Conservation (phyloP, 2,797 vertebrate genomes). For the Ciconia nigra region DNA sequence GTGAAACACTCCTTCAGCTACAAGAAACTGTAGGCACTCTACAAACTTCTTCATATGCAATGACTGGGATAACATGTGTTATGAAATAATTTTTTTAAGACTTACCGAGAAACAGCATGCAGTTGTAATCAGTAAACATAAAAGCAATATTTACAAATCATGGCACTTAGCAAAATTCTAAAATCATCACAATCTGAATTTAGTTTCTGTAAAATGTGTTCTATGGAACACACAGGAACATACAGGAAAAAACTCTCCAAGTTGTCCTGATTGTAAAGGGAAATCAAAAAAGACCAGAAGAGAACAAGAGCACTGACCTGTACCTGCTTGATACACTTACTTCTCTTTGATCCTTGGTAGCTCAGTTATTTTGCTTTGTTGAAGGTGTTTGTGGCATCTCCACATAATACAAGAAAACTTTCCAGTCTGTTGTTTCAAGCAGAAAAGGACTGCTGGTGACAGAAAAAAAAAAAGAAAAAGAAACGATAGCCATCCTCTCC, state of each 20-base stretch:
- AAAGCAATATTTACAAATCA: background rate
- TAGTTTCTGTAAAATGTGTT: background rate
- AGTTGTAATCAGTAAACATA: background rate
- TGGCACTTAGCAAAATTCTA: background rate
- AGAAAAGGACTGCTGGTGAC: background rate
- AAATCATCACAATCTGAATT: background rate
- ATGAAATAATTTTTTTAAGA: background rate
- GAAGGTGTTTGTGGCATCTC: background rate
- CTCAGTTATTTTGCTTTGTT: background rate
- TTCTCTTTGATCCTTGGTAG: background rate
- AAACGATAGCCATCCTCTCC: background rate
- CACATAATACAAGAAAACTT: background rate
- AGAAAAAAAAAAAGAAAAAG: background rate
- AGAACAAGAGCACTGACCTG: background rate
- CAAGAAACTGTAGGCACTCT: background rate
- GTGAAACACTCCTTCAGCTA: background rate
- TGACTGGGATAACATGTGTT: background rate
- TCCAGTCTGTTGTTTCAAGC: background rate
- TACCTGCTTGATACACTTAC: background rate
- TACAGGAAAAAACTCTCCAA: background rate
- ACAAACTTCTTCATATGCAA: background rate
- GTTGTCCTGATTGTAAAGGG: background rate
- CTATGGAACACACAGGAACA: background rate
- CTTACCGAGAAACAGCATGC: background rate
- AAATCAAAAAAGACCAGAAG: background rate